Base-by-base conservation (phyloP, 2,797 vertebrate genomes). In the Enteromius paludinosus region DNA sequence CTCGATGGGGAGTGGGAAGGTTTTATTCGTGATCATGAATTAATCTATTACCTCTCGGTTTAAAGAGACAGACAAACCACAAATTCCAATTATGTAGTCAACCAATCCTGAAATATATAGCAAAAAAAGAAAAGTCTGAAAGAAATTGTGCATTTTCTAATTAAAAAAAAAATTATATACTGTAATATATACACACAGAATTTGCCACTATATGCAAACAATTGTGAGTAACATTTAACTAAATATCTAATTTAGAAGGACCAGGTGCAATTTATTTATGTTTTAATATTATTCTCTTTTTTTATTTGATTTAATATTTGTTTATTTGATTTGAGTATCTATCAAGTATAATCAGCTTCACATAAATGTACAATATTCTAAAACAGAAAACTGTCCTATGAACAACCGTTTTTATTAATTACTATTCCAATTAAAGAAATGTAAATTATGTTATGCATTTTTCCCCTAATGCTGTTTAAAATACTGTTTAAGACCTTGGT, bases 1-100 rank as follows among this genome's bases (percentile, higher is more conserved):
- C 54, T 61, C 41, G n/a, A 75, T 35, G 6, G 7, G 35, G 73
- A 75, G 38, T 43, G 35, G 35, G 23, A 28, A 28, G 4, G 35
- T 75, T 75, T 56, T 61, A 75, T 18, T 43, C 54, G 5, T 56
- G n/a, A 23, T 75, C 15, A 61, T 28, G 12, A 28, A 75, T 15
- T 61, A 23, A 75, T 61, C 15, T 61, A 33, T 65, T 65, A 47
- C 28, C 9, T 2, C n/a, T 52, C 28, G 17, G 74, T 47, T 62
- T 65, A 28, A 14, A 33, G 43, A n/a, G 61, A 35, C 12, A 45
- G 14, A 65, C 28, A n/a, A 65, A 73, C 28, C 28, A 9, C 75
- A 65, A 3, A 45, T 49, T n/a, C 23, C 11, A 54, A 73, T 54
- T 35, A 73, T 35, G 20, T 49, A 15, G 11, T 35, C 28, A 56